A percentile compares a stretch with the other conserved stretches of the same genome.
phyloP scores from a whole-genome alignment of 2,797 vertebrate genomes.

The Crax fasciolata region DNA sequence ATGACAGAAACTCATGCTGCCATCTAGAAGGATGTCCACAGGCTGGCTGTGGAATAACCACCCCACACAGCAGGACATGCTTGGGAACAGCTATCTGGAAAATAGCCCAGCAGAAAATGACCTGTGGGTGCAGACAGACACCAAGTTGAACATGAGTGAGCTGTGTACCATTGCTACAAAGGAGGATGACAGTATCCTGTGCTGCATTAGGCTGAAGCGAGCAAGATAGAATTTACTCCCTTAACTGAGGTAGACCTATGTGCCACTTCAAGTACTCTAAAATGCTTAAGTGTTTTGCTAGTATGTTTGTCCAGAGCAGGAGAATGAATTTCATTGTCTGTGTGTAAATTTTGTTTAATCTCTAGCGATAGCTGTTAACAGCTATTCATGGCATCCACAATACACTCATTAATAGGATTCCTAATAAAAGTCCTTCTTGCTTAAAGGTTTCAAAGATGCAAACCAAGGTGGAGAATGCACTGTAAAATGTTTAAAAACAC shows the following conservation, averaged over 20 bases:
- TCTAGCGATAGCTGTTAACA: constrained; percentile 27
- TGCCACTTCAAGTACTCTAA: background rate
- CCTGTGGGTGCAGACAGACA: background rate
- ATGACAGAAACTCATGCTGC: background rate
- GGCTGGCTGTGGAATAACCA: background rate
- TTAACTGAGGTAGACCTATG: background rate
- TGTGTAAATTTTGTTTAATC: constrained; percentile 27
- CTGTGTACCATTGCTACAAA: background rate
- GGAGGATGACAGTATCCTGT: background rate
- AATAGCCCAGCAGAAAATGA: background rate
- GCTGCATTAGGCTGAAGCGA: background rate
- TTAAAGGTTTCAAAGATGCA: constrained; percentile 38
- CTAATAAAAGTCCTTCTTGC: constrained; percentile 1
- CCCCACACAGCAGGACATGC: background rate
- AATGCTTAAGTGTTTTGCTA: background rate
- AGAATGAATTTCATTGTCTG: background rate
- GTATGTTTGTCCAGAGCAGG: background rate
- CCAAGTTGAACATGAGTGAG: background rate
- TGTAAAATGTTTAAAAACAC: constrained; percentile 59
- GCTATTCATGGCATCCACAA: background rate
- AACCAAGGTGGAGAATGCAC: background rate
- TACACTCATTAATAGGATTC: constrained; percentile 21
- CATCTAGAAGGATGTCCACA: background rate
- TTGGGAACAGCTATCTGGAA: background rate
- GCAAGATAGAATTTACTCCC: background rate